Conservation (phyloP, 2,113 vertebrate genomes). For the Balaeniceps rex region DNA sequence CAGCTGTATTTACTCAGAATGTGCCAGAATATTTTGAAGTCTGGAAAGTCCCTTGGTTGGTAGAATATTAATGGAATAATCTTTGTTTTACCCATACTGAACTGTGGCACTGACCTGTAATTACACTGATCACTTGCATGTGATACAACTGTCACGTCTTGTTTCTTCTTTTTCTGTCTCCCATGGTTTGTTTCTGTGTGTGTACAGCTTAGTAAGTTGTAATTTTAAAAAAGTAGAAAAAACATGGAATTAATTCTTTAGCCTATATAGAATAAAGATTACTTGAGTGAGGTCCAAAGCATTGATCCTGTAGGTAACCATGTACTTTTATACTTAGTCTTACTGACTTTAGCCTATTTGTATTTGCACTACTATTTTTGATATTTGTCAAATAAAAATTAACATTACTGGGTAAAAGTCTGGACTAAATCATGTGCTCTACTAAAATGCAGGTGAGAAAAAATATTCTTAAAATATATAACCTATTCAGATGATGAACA, state of each 20-base stretch:
- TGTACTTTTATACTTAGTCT: neutral
- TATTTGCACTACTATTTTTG: neutral
- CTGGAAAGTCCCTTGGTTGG: neutral
- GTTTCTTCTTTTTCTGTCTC: neutral
- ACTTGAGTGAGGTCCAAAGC: neutral
- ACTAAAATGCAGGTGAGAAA: neutral
- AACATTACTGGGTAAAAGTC: neutral
- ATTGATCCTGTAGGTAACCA: neutral
- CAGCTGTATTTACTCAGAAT: neutral
- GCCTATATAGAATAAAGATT: neutral
- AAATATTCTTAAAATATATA: neutral
- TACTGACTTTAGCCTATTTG: neutral
- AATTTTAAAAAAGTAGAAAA: neutral
- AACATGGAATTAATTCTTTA: neutral
- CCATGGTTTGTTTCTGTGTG: neutral
- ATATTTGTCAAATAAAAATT: neutral
- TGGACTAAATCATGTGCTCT: neutral
- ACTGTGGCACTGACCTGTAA: neutral
- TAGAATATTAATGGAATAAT: neutral
- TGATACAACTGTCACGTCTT: neutral
- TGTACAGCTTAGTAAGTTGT: neutral
- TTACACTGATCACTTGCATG: neutral
- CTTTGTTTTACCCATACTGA: neutral
- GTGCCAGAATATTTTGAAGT: neutral
- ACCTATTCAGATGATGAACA: neutral